Conservation (phyloP, 2,888 invertebrate species). For the Meganola albula region DNA sequence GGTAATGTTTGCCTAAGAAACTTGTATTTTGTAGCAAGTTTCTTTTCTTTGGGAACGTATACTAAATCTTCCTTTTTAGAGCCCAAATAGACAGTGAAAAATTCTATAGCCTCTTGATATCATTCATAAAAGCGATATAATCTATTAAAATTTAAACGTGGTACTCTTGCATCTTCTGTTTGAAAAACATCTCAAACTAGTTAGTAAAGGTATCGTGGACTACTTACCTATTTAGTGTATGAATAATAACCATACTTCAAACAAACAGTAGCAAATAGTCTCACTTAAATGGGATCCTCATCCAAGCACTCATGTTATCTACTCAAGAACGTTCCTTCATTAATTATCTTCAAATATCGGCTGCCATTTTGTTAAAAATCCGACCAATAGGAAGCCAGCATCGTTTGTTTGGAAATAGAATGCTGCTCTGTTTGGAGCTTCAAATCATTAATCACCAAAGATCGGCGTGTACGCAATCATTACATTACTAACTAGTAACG, state of each 20-base stretch:
- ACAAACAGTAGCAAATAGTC: conserved; percentile 51
- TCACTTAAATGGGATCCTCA: conserved; percentile 48
- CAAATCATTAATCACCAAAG: conserved; percentile 62
- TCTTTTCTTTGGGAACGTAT: too few species aligned
- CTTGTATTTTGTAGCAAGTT: too few species aligned
- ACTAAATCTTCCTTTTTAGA: too few species aligned
- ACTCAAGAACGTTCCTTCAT: conserved; percentile 52
- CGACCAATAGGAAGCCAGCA: conserved; percentile 52
- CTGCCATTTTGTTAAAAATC: conserved; percentile 64
- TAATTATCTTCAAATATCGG: conserved; percentile 66
- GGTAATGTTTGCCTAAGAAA: too few species aligned
- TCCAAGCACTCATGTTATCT: conserved; percentile 51
- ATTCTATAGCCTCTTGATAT: too few species aligned
- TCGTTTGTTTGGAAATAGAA: conserved; percentile 65
- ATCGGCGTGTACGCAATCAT: conserved; percentile 33
- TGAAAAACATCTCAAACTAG: too few species aligned
- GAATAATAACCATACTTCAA: conserved; percentile 55
- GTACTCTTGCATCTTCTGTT: too few species aligned
- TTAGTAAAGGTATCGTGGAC: too few species aligned
- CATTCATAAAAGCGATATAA: too few species aligned
- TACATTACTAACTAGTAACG: too few species aligned
- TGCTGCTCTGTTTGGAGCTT: conserved; percentile 47
- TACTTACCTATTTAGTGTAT: conserved; percentile 54
- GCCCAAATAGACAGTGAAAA: too few species aligned
- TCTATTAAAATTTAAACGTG: too few species aligned